A percentile compares a stretch with the other conserved stretches of the same genome.
Evolutionary conservation across 2,888 invertebrate species (phyloP).

Genomic region (Hybos culiciformis): DNA sequence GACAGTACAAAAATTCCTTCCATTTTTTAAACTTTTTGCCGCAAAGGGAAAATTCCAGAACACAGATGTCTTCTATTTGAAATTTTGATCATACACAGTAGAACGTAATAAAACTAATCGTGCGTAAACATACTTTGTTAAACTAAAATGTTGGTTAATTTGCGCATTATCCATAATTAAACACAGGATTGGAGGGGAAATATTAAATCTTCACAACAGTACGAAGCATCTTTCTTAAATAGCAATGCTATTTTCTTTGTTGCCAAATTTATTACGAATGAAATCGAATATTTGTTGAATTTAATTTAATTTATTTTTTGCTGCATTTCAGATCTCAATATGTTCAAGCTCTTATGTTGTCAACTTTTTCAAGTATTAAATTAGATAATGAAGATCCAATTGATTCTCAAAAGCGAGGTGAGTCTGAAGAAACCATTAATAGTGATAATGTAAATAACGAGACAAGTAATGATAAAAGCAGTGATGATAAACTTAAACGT

Average conservation of each 20-base stretch:
- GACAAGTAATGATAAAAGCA: conserved; percentile 18
- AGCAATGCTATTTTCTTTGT: background rate
- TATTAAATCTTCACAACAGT: too few species aligned
- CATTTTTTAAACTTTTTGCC: too few species aligned
- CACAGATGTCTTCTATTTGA: too few species aligned
- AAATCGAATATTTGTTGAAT: background rate
- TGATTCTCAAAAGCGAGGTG: conserved; percentile 21
- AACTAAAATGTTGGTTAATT: too few species aligned
- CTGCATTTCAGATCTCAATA: conserved; percentile 38
- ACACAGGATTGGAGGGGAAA: too few species aligned
- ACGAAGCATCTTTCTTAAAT: background rate
- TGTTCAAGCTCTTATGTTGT: conserved; percentile 54
- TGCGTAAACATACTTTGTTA: too few species aligned
- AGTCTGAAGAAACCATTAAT: conserved; percentile 23
- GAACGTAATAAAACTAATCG: too few species aligned
- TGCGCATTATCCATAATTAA: too few species aligned
- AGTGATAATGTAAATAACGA: conserved; percentile 36
- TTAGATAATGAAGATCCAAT: conserved; percentile 17
- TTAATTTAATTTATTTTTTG: background rate
- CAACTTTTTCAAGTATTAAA: conserved; percentile 38
- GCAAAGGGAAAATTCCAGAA: too few species aligned
- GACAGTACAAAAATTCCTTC: too few species aligned
- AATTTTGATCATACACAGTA: too few species aligned
- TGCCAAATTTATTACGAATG: background rate
- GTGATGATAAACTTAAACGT: conserved; percentile 15